Conservation (phyloP, 2,113 vertebrate genomes). For the Labeo rohita region DNA sequence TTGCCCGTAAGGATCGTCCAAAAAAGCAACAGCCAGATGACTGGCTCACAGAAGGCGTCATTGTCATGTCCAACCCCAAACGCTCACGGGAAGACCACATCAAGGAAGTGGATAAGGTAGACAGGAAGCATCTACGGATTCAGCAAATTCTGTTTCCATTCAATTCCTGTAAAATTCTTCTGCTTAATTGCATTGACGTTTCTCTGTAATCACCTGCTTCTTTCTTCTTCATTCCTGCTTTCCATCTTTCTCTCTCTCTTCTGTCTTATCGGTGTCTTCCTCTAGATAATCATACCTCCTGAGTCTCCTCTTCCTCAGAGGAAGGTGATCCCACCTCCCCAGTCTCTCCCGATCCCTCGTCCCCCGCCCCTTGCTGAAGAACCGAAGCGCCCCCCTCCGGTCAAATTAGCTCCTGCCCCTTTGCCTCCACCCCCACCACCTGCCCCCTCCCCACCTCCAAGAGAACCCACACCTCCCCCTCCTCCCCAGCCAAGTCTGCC, state of each 20-base stretch:
- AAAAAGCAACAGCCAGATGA: slow-evolving; percentile 78
- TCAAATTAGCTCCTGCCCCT: slow-evolving; percentile 61
- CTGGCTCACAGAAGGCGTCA: slow-evolving; percentile 89
- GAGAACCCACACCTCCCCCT: slow-evolving; percentile 54
- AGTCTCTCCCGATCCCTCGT: slow-evolving; percentile 70
- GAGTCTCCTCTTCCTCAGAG: slow-evolving; percentile 84
- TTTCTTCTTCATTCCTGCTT: slow-evolving; percentile 41
- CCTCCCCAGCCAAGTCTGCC: slow-evolving; percentile 48
- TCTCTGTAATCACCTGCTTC: not conserved
- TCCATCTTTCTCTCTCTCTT: slow-evolving; percentile 45
- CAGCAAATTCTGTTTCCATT: slow-evolving; percentile 42
- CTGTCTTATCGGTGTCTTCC: slow-evolving; percentile 60
- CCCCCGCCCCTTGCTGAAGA: slow-evolving; percentile 67
- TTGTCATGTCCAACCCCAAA: slow-evolving; percentile 83
- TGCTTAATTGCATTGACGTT: not conserved
- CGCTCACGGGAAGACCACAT: slow-evolving; percentile 75
- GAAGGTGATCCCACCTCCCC: slow-evolving; percentile 79
- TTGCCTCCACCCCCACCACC: slow-evolving; percentile 67
- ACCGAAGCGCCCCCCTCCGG: slow-evolving; percentile 54
- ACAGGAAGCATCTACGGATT: slow-evolving; percentile 32
- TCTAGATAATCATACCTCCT: slow-evolving; percentile 88
- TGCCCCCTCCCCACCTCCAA: slow-evolving; percentile 59
- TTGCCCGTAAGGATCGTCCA: slow-evolving; percentile 76
- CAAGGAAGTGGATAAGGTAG: slow-evolving; percentile 86
- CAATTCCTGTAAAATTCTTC: slow-evolving; percentile 31